A percentile compares a stretch with the other conserved stretches of the same genome.
Evolutionary conservation across 2,888 invertebrate genomes (phyloP).

Genomic region (Sphecodes monilicornis): DNA sequence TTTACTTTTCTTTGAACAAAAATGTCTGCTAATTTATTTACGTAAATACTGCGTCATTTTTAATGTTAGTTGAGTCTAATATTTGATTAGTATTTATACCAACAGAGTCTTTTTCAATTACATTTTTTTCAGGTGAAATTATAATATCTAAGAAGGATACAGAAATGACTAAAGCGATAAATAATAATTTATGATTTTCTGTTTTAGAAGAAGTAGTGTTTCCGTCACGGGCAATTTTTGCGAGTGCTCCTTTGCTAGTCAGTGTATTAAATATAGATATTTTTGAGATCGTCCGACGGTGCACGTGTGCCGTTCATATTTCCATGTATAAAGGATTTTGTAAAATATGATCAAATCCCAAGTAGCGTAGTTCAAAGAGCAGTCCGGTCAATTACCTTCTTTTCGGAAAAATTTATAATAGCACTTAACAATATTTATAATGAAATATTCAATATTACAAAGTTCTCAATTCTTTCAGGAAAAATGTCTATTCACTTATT

Average conservation of each 20-base stretch:
- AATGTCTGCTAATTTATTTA: too few relatives aligned
- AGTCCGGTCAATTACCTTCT: not conserved
- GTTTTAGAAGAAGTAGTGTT: not conserved
- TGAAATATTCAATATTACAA: too few relatives aligned
- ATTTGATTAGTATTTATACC: too few relatives aligned
- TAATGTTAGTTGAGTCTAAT: too few relatives aligned
- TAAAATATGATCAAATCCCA: not conserved
- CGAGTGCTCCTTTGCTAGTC: not conserved
- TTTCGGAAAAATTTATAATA: not conserved
- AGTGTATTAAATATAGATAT: not conserved
- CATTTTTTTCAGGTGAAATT: too few relatives aligned
- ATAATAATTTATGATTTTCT: not conserved
- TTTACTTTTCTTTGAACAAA: too few relatives aligned
- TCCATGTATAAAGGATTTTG: not conserved
- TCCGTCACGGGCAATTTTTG: not conserved
- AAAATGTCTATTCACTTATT: not conserved
- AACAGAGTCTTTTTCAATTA: too few relatives aligned
- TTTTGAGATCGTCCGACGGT: not conserved
- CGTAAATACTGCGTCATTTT: too few relatives aligned
- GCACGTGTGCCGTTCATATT: not conserved
- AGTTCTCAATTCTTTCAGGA: too few relatives aligned
- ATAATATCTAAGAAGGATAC: not conserved
- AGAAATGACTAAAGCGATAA: not conserved
- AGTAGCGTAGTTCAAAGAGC: not conserved
- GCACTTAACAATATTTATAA: too few relatives aligned